A percentile compares a stretch with the other conserved stretches of the same genome.
These are phyloP conservation scores for Chymomyza caudatula DNA, from an alignment of 2,888 invertebrate genomes.

Conservation along the genomic window DNA sequence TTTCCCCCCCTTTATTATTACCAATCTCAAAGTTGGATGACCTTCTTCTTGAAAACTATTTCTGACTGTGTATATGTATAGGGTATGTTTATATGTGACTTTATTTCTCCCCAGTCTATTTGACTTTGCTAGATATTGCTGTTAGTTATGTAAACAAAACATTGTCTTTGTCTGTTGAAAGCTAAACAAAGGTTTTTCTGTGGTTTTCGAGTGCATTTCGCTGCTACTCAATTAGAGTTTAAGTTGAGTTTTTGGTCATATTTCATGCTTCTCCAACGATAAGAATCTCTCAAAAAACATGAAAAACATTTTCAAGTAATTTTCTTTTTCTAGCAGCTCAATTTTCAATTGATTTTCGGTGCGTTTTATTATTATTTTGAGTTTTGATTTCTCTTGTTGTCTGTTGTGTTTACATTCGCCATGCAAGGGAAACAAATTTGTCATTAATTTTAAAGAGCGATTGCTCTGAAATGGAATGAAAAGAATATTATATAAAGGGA, in stretches of 20 bases:
- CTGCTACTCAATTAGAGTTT: slow-evolving; percentile 21
- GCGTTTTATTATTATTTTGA: background rate
- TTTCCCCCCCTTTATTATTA: background rate
- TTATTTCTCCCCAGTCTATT: slow-evolving; percentile 1
- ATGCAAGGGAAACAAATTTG: slow-evolving; percentile 20
- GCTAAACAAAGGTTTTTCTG: slow-evolving; percentile 24
- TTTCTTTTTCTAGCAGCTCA: background rate
- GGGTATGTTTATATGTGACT: slow-evolving; percentile 21
- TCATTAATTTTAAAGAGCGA: slow-evolving; percentile 17
- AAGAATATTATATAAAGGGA: background rate
- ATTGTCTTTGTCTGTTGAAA: slow-evolving; percentile 11
- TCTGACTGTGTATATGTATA: slow-evolving; percentile 11
- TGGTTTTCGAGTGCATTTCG: slow-evolving; percentile 39
- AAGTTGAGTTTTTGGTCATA: background rate
- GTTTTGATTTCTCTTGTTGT: background rate
- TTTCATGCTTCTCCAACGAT: background rate
- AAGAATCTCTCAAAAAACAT: background rate
- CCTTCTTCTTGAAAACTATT: slow-evolving; percentile 46
- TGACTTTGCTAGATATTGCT: slow-evolving; percentile 12
- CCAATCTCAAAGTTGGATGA: slow-evolving; percentile 55
- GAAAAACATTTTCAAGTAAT: background rate
- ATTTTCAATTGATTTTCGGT: background rate
- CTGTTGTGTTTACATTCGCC: background rate
- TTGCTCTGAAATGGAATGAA: background rate
- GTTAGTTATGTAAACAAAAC: slow-evolving; percentile 47